Evolutionary conservation across 2,797 vertebrate species (phyloP), one percentile per base, ranked within the genome.

Genomic region (Chromis chromis): DNA sequence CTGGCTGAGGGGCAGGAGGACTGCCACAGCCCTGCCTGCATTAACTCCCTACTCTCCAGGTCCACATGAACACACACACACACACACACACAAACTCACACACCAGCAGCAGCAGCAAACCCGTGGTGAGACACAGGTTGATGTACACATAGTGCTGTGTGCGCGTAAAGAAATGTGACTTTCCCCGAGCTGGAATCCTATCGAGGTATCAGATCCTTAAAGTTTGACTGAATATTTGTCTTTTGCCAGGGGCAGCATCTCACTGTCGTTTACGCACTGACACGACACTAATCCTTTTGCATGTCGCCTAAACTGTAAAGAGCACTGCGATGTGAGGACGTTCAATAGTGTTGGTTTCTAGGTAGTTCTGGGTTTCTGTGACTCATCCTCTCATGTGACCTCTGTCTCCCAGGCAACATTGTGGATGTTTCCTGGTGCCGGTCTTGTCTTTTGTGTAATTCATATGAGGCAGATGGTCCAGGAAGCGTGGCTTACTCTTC

Each of bases 1-100:
- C 96, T 96, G 96, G 95, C 96, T 97, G 96, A 96, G 95, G 96
- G 96, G 96, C 96, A 97, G 95, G 94, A 96, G 94, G 94, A 95
- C 94, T 94, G 96, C 95, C 94, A 96, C 94, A 95, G 94, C 93
- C 95, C 92, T 91, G 88, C 90, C 90, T 90, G 93, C 88, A 89
- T 95, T 95, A 95, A 95, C 94, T 94, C 94, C 90, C 91, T 94
- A 86, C 88, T 92, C 86, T 78, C 93, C 92, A 89, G 84, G 80
- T 84, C 87, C 57, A 44, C 84, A 75, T 39, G 36, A 75, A 84
- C 81, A 76, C 76, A 65, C 72, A 84, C 53, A 69, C 54, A 68
- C 68, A 49, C 76, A 68, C 64, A 50, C 54, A 85, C 67, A 66
- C 65, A 40, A 56, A 28, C 55, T 11, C 33, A 31, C 33, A 31